phyloP scores from a whole-genome alignment of 2,113 vertebrate genomes.

The Peucedramus taeniatus region DNA sequence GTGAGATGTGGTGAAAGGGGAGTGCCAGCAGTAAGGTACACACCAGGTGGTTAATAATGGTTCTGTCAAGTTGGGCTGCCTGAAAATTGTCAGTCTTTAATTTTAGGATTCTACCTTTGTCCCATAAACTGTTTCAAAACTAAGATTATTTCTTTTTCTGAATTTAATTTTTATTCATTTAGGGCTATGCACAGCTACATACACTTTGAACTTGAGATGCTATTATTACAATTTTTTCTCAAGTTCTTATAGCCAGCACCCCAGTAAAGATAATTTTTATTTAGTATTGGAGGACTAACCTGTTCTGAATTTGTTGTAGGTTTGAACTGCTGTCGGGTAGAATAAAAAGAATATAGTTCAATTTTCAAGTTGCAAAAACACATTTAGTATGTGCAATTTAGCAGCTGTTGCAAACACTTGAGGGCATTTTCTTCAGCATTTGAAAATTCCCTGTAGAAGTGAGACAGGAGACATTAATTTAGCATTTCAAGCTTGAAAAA shows the following conservation, averaged over 20 bases:
- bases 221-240: background rate
- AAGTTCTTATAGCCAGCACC: background rate
- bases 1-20: background rate
- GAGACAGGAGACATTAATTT: background rate
- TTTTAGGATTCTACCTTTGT: background rate
- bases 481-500: constrained; percentile 11
- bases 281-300: background rate
- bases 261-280: background rate
- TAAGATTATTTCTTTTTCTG: background rate
- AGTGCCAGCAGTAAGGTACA: background rate
- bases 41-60: background rate
- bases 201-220: background rate
- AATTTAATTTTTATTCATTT: background rate
- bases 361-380: background rate
- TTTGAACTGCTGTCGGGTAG: background rate
- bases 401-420: background rate
- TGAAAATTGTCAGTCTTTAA: background rate
- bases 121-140: background rate
- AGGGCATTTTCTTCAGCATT: background rate
- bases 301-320: background rate
- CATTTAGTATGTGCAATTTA: background rate
- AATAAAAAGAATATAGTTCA: background rate
- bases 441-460: background rate
- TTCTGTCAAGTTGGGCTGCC: background rate
- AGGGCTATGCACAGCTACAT: background rate